These are phyloP conservation scores for Meteorus sp. DNA, from an alignment of 1,140 invertebrate species.

Conservation along the genomic window DNA sequence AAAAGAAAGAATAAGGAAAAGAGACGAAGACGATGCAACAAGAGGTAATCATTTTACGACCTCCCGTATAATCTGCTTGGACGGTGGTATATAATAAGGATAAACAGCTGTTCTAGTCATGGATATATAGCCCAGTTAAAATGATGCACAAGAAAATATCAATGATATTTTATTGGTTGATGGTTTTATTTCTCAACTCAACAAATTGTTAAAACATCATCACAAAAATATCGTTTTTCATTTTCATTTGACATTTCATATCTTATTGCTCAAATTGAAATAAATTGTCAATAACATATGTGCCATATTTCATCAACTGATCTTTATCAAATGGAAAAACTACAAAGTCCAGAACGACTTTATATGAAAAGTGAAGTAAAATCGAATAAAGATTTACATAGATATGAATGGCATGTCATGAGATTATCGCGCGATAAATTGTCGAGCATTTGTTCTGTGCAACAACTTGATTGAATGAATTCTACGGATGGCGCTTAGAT, in stretches of 20 bases:
- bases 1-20: not conserved
- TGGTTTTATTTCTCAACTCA: no score
- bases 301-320: no score
- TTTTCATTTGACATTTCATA: no score
- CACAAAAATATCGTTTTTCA: no score
- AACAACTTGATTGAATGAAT: not conserved
- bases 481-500: constrained; percentile 16
- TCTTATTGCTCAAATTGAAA: no score
- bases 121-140: constrained; percentile 25
- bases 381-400: not conserved
- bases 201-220: no score
- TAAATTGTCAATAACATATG: no score
- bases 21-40: constrained; percentile 3
- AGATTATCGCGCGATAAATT: not conserved
- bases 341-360: no score
- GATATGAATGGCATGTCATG: not conserved
- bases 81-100: not conserved
- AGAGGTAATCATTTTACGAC: constrained; percentile 38
- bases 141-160: constrained; percentile 46
- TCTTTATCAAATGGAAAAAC: no score
- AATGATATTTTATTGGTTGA: no score
- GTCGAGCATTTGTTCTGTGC: not conserved
- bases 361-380: no score
- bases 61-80: constrained; percentile 14
- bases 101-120: constrained; percentile 4